Base-by-base conservation (phyloP, 2,797 vertebrate species). In the Helicolenus hilgendorfi region DNA sequence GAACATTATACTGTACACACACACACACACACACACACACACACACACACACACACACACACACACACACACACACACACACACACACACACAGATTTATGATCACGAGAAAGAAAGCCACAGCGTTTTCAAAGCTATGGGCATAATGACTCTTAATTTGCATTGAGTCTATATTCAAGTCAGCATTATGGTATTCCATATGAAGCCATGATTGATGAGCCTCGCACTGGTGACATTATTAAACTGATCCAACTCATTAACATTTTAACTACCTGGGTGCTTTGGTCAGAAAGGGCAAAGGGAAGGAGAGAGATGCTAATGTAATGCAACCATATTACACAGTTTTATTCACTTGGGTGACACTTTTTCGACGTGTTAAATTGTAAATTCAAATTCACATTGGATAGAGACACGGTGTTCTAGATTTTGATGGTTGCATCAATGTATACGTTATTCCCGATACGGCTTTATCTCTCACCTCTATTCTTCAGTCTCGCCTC, bases 211-310 rank as follows among this genome's bases (percentile, higher is more conserved):
- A 97, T 94, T 93, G 89, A 97, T 86, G 90, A 95, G 74, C 67
- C 60, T 64, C 7, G 55, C 87, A 83, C 75, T 56, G 63, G 87
- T 96, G 95, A 92, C 96, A 97, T 96, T 96, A 96, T 97, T 95
- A 96, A 96, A 97, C 72, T 77, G 82, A 95, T 95, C 88, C 87
- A 75, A 89, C 89, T 95, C 94, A 97, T 97, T 95, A 96, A 94
- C 90, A 96, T 96, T 94, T 94, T 96, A 96, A 96, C 94, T 90
- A 92, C 85, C 71, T 83, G 77, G 76, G 72, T 33, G 72, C 83
- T 91, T 90, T 87, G 92, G 83, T 86, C 78, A 73, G 77, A 89
- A 81, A 76, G 84, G 84, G 88, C 81, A 85, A 75, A 85, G 45
- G 63, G 60, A 87, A 64, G 73, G 53, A 86, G 69, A 78, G 78